Base-by-base conservation (phyloP, 2,797 vertebrate genomes). In the Taeniopygia guttata region DNA sequence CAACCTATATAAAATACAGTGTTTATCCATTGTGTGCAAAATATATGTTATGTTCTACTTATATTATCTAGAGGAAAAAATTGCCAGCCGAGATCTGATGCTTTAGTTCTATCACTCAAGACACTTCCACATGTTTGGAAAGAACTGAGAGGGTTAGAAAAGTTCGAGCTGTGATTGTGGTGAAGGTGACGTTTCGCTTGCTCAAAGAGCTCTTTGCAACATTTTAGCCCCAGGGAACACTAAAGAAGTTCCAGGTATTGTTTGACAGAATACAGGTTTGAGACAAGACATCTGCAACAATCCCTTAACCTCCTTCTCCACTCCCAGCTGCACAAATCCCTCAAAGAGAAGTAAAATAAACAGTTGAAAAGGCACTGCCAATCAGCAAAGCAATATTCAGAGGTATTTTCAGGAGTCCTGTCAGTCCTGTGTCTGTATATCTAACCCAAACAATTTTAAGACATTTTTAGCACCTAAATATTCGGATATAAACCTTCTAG, bases 261-360 rank as follows among this genome's bases (percentile, higher is more conserved):
- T 62, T 93, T 95, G 80, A 86, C 58, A 84, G 70, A 90, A 84
- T 17, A 30, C 2, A 91, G 16, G 27, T 54, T 93, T 88, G 77
- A 94, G 58, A 77, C 15, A 74, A 93, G 56, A 66, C 49, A 93
- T 58, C 69, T 84, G 83, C 80, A 93, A 84, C 80, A 92, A 84
- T 69, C 30, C 27, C 58, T 90, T 62, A 68, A 72, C 13, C 25
- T 64, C 11, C 7, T 87, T 43, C 19, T 84, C 21, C 14, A n/a
- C 2, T 6, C 26, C 25, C 38, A 72, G 18, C 27, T 9, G 4
- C 17, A 48, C 1, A 14, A 86, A 68, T 68, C 1, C 1, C 26
- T 26, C 45, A 72, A 73, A 52, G 9, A 68, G 40, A 70, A 72
- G 10, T 27, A 77, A 56, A 90, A 70, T 45, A 77, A 94, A 83